Evolutionary conservation across 2,888 invertebrate species (phyloP), one percentile per base, ranked within the genome.

Genomic region (Sepioteuthis lessoniana): DNA sequence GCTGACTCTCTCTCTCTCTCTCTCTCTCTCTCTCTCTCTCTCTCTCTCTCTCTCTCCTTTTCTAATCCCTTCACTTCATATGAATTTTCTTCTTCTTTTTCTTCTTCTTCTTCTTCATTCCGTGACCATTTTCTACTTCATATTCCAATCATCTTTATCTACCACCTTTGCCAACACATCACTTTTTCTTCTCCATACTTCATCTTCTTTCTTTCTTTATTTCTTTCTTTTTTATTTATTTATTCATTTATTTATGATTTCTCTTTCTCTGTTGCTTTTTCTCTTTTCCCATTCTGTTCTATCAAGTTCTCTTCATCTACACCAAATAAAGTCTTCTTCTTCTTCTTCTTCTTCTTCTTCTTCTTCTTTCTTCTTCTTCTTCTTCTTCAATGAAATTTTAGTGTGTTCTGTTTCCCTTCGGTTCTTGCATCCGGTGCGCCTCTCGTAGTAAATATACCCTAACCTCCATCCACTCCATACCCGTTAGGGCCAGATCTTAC

Each of bases 321-420:
- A 50, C 3, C 3, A 19, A 3, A 3, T 19, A 19, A 16, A 19
- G 16, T 50, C 16, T 19, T 16, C 16, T 55, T 55, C 55, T 76
- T n/a, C n/a, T 76, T 76, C n/a, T 35, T n/a, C 35, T 76, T 76
- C n/a, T 76, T 76, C 16, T 76, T 16, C n/a, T n/a, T 76, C n/a
- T 76, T 76, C 76, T 76, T 76, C n/a, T 76, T n/a, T 4, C n/a
- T 16, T 76, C 16, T 76, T 76, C 76, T 76, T 76, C 76, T 76
- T 76, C 19, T n/a, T 76, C 76, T 19, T 35, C 16, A 35, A 76
- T 76, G 35, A 76, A 76, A 76, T 35, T 76, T 76, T 76, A 76
- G 76, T 76, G 76, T 25, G n/a, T 76, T 76, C 76, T 76, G 76
- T 76, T 76, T 76, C n/a, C 76, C 76, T 76, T 76, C 76, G n/a